phyloP scores from a whole-genome alignment of 2,888 invertebrate genomes.

The Caenorhabditis sp. region DNA sequence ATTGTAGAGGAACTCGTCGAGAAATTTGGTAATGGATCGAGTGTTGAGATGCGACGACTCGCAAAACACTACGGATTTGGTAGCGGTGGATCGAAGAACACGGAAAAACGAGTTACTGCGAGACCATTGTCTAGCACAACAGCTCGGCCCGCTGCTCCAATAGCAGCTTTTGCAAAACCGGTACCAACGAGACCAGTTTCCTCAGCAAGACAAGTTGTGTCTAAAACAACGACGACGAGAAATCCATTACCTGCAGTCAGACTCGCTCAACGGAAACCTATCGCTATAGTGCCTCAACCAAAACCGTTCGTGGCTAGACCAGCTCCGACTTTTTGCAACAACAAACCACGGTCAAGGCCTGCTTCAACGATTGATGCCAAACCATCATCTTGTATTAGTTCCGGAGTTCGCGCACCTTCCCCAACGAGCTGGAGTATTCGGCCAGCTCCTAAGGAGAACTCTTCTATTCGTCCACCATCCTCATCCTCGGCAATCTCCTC shows the following conservation, averaged over 20 bases:
- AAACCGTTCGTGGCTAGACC: constrained; percentile 37
- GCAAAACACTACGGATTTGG: constrained; percentile 17
- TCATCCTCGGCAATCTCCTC: not conserved
- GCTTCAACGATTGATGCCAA: not conserved
- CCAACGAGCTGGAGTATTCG: not conserved
- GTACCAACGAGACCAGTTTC: not conserved
- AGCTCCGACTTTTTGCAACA: constrained; percentile 29
- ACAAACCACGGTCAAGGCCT: not conserved
- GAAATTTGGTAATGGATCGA: constrained; percentile 27
- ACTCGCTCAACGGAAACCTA: constrained; percentile 5
- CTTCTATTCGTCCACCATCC: too few species aligned
- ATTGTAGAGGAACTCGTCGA: constrained; percentile 25
- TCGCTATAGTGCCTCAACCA: not conserved
- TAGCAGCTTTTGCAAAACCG: too few species aligned
- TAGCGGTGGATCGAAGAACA: not conserved
- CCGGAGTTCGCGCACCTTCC: not conserved
- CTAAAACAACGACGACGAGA: not conserved
- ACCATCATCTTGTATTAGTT: not conserved
- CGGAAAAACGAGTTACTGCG: not conserved
- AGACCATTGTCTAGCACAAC: not conserved
- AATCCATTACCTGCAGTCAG: not conserved
- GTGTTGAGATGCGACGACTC: constrained; percentile 35
- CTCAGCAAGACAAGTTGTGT: not conserved
- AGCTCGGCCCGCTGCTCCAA: not conserved
- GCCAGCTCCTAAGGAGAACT: too few species aligned